phyloP scores from a whole-genome alignment of 2,113 vertebrate genomes.

The Nicator chloris region DNA sequence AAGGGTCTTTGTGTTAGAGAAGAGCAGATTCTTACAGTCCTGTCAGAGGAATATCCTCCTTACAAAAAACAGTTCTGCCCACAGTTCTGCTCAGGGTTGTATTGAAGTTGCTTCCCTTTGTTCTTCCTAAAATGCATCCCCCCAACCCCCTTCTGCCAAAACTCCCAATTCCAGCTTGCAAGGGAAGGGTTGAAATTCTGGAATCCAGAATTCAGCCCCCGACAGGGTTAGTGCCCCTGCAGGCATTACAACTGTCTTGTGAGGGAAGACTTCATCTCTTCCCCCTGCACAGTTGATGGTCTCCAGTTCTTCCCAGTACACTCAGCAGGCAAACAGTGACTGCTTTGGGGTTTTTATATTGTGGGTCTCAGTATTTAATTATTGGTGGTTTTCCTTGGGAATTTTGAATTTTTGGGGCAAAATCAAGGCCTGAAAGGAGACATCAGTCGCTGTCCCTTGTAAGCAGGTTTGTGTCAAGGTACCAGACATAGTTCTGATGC shows the following conservation, averaged over 20 bases:
- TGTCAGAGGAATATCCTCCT: background rate
- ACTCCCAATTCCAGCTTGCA: background rate
- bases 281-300: background rate
- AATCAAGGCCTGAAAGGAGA: background rate
- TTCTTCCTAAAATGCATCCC: background rate
- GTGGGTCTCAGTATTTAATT: background rate
- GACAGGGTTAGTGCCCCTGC: background rate
- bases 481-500: background rate
- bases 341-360: background rate
- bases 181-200: background rate
- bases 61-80: background rate
- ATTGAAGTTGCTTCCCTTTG: conserved; percentile 11
- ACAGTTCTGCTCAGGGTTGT: background rate
- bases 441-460: background rate
- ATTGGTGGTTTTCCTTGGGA: background rate
- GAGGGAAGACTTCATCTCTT: background rate
- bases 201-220: background rate
- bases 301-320: background rate
- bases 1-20: background rate
- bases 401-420: background rate
- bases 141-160: background rate
- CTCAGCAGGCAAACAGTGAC: background rate
- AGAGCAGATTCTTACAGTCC: conserved; percentile 7
- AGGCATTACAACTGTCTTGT: background rate
- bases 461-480: background rate